phyloP scores from a whole-genome alignment of 2,797 vertebrate species.

The Hozukius guyotensis region DNA sequence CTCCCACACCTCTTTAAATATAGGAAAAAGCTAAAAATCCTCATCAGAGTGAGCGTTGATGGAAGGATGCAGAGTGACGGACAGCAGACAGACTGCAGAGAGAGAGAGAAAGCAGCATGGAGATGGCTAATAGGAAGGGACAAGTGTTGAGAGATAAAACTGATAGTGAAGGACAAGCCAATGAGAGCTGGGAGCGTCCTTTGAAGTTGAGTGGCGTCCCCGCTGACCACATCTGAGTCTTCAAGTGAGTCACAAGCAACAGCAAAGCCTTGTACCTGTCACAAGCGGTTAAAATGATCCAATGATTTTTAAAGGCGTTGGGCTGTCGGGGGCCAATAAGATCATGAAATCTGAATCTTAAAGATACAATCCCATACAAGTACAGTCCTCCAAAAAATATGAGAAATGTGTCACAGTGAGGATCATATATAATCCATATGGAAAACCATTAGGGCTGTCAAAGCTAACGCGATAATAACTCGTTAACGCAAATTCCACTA shows the following conservation, averaged over 20 bases:
- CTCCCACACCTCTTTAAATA: conserved; percentile 34
- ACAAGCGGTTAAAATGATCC: conserved; percentile 41
- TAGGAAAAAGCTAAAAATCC: conserved; percentile 10
- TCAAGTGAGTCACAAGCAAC: conserved; percentile 53
- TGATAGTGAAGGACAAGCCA: conserved; percentile 62
- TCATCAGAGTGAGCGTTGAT: conserved; percentile 32
- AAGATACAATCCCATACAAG: background rate
- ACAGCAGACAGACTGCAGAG: conserved; percentile 40
- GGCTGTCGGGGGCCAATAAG: background rate
- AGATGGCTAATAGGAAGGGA: conserved; percentile 50
- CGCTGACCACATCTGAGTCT: conserved; percentile 48
- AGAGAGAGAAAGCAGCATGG: conserved; percentile 36
- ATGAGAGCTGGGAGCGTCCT: conserved; percentile 47
- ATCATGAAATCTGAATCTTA: background rate
- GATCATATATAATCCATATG: background rate
- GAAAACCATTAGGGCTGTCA: background rate
- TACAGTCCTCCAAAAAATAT: background rate
- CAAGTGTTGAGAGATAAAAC: conserved; percentile 58
- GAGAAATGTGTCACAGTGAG: background rate
- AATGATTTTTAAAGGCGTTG: conserved; percentile 18
- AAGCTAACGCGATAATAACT: too few species aligned
- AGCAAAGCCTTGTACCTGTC: conserved; percentile 53
- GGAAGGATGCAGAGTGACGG: conserved; percentile 54
- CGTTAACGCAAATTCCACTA: too few species aligned
- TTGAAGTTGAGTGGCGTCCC: conserved; percentile 43